Percentiles rank a stretch among this genome's conserved stretches.
phyloP scores from a whole-genome alignment of 2,888 invertebrate species.

The Tryphoninae sp. region DNA sequence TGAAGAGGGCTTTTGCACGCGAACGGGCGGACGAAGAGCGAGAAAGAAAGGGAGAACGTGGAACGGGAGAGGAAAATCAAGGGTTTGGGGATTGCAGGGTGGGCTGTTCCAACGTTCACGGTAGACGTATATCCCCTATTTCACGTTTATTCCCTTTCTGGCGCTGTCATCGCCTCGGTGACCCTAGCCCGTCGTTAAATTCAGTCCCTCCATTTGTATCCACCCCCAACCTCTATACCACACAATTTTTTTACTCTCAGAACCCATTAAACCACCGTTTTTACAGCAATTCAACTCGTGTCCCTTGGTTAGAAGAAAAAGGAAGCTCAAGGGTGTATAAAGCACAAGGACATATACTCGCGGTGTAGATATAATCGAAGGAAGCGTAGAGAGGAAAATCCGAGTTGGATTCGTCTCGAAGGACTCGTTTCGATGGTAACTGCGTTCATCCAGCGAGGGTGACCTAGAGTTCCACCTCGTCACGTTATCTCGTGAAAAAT shows the following conservation, averaged over 20 bases:
- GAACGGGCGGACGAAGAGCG: conserved; percentile 3
- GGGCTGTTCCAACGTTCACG: conserved; percentile 42
- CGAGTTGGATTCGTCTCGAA: conserved; percentile 33
- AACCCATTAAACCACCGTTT: conserved; percentile 47
- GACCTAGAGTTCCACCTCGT: conserved; percentile 8
- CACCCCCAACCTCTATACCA: neutral
- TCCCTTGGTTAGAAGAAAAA: neutral
- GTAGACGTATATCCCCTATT: conserved; percentile 29
- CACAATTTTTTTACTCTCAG: conserved; percentile 28
- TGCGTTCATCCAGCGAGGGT: neutral
- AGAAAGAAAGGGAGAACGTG: conserved; percentile 4
- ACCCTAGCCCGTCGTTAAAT: conserved; percentile 44
- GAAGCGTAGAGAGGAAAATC: conserved; percentile 27
- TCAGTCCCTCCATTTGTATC: conserved; percentile 12
- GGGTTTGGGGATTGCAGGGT: neutral
- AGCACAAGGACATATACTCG: conserved; percentile 17
- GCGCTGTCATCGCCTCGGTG: conserved; percentile 38
- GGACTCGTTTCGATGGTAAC: conserved; percentile 40
- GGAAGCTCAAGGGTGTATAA: conserved; percentile 23
- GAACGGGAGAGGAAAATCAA: neutral
- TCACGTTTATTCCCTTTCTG: conserved; percentile 44
- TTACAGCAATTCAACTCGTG: conserved; percentile 34
- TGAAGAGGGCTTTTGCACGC: conserved; percentile 44
- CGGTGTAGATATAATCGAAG: conserved; percentile 22
- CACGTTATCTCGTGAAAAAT: conserved; percentile 28